A percentile compares a stretch with the other conserved stretches of the same genome.
These are phyloP conservation scores for Ommatoiulus sabulosus DNA, from an alignment of 2,888 invertebrate species.

Conservation along the genomic window DNA sequence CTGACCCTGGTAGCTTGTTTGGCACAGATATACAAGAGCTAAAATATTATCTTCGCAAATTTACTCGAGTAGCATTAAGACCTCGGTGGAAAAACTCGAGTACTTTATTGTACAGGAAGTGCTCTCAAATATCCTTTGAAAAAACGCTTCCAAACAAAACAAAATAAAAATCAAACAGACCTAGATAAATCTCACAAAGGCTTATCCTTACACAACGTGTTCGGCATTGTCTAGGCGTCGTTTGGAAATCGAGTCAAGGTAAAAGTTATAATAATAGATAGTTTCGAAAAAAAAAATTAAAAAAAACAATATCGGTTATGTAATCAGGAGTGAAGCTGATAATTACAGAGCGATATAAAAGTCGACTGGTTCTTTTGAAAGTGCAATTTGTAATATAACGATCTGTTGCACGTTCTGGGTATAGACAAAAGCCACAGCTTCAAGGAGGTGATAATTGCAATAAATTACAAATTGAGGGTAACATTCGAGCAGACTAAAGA, in stretches of 20 bases:
- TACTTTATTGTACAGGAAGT: conserved; percentile 9
- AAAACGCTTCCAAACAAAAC: not conserved
- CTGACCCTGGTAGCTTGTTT: not conserved
- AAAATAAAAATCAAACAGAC: not conserved
- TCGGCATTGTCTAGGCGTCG: conserved; percentile 15
- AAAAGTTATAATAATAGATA: conserved; percentile 11
- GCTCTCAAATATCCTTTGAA: conserved; percentile 24
- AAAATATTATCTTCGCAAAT: not conserved
- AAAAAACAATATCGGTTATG: conserved; percentile 25
- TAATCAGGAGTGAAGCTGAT: conserved; percentile 24
- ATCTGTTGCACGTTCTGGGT: conserved; percentile 18
- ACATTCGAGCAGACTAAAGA: not conserved
- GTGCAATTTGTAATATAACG: conserved; percentile 17
- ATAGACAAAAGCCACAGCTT: conserved; percentile 5
- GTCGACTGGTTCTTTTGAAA: not conserved
- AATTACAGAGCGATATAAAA: not conserved
- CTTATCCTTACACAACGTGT: not conserved
- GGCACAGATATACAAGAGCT: not conserved
- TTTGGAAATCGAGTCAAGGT: conserved; percentile 37
- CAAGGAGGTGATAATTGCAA: not conserved
- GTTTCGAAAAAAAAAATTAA: not conserved
- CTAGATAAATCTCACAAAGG: not conserved
- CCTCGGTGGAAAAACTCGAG: not conserved
- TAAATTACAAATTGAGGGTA: not conserved
- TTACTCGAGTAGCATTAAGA: not conserved